Conservation (phyloP, 2,113 vertebrate genomes). For the Microcebus griseorufus region DNA sequence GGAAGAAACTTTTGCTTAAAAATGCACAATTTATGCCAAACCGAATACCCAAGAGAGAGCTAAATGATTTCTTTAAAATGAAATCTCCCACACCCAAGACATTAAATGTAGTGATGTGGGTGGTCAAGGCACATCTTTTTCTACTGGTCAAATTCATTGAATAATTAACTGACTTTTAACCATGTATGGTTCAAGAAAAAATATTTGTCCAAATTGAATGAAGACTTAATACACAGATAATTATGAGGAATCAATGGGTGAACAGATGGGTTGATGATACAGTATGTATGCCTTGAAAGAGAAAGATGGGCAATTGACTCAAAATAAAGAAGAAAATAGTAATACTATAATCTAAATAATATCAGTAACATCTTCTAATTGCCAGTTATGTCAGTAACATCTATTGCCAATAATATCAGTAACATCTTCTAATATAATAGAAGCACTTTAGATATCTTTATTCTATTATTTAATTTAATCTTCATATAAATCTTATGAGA, state of each 20-base stretch:
- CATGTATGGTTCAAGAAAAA: background rate
- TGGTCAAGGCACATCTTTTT: conserved; percentile 59
- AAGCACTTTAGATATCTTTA: background rate
- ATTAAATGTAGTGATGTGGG: conserved; percentile 71
- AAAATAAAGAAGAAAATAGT: background rate
- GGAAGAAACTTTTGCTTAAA: conserved; percentile 73
- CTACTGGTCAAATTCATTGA: conserved; percentile 43
- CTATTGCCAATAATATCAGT: background rate
- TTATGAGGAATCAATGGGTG: background rate
- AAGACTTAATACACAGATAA: conserved; percentile 25
- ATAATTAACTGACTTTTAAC: conserved; percentile 38
- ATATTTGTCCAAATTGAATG: conserved; percentile 42
- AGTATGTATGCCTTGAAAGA: conserved; percentile 32
- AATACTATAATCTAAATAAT: background rate
- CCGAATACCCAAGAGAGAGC: conserved; percentile 64
- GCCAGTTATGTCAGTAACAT: too few species aligned
- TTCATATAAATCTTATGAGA: background rate
- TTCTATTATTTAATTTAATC: conserved; percentile 36
- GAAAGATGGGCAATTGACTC: conserved; percentile 14
- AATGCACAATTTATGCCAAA: conserved; percentile 74
- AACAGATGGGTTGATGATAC: background rate
- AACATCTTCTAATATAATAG: background rate
- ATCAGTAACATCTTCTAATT: background rate
- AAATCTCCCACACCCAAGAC: conserved; percentile 60
- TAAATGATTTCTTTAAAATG: conserved; percentile 72